Percentiles rank a stretch among this genome's conserved stretches.
phyloP scores from a whole-genome alignment of 2,113 vertebrate genomes.

The Hucho hucho region DNA sequence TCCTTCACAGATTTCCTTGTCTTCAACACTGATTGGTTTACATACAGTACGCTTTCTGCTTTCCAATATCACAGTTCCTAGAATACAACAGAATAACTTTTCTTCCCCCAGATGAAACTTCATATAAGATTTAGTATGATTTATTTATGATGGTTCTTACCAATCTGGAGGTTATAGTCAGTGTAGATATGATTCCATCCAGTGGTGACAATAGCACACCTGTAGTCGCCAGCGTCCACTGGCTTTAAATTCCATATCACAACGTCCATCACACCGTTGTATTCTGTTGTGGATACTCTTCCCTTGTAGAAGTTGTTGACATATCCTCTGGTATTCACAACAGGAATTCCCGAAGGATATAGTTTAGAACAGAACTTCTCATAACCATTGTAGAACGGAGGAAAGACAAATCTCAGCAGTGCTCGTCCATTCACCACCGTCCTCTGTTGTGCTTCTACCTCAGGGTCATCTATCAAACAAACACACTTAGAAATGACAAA shows the following conservation, averaged over 20 bases:
- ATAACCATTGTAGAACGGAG: slow-evolving; percentile 49
- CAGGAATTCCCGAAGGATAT: slow-evolving; percentile 14
- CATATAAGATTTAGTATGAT: too few relatives aligned
- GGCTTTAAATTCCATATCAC: slow-evolving; percentile 54
- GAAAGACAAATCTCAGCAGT: slow-evolving; percentile 53
- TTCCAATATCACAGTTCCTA: too few relatives aligned
- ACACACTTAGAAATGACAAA: not conserved
- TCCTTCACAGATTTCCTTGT: too few relatives aligned
- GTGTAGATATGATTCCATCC: slow-evolving; percentile 31
- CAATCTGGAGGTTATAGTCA: slow-evolving; percentile 54
- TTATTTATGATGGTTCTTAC: slow-evolving; percentile 47
- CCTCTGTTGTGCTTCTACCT: slow-evolving; percentile 51
- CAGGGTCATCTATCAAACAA: slow-evolving; percentile 53
- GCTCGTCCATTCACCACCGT: slow-evolving; percentile 31
- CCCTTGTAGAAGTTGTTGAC: slow-evolving; percentile 40
- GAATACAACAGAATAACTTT: too few relatives aligned
- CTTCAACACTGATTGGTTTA: too few relatives aligned
- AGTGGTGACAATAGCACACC: slow-evolving; percentile 46
- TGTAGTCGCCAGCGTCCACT: slow-evolving; percentile 65
- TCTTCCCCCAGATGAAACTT: too few relatives aligned
- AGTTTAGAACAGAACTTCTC: slow-evolving; percentile 67
- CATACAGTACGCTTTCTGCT: too few relatives aligned
- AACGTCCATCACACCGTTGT: slow-evolving; percentile 55
- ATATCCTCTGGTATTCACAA: slow-evolving; percentile 54
- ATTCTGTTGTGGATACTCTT: slow-evolving; percentile 51